Percentiles rank a stretch among this genome's conserved stretches.
These are phyloP conservation scores for Megalurothrips usitatus DNA, from an alignment of 2,888 invertebrate genomes.

Conservation along the genomic window DNA sequence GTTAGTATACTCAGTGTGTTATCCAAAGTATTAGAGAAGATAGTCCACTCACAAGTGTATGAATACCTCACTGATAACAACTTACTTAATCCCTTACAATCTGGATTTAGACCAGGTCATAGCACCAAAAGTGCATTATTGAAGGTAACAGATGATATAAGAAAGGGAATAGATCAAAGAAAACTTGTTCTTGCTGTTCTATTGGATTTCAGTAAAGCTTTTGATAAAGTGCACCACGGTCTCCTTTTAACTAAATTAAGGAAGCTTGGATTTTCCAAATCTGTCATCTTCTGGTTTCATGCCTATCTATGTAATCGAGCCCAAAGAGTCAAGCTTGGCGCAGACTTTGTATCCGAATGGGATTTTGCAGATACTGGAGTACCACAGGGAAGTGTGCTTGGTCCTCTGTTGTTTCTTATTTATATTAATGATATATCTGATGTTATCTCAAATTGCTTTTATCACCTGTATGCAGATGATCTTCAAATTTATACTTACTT, in stretches of 20 bases:
- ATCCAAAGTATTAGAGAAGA: too few species aligned
- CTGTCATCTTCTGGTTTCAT: background rate
- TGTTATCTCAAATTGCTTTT: background rate
- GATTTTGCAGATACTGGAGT: slow-evolving; percentile 19
- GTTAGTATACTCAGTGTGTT: too few species aligned
- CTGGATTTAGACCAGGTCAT: too few species aligned
- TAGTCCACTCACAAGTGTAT: too few species aligned
- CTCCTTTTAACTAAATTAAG: background rate
- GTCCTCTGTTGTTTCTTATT: slow-evolving; percentile 28
- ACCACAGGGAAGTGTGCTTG: slow-evolving; percentile 29
- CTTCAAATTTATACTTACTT: slow-evolving; percentile 29
- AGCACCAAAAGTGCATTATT: too few species aligned
- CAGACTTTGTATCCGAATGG: slow-evolving; percentile 6
- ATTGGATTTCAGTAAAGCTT: too few species aligned
- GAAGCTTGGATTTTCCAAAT: background rate
- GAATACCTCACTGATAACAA: too few species aligned
- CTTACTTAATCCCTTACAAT: too few species aligned
- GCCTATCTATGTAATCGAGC: slow-evolving; percentile 26
- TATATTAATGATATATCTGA: slow-evolving; percentile 28
- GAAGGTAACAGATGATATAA: too few species aligned
- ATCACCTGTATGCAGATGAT: slow-evolving; percentile 28
- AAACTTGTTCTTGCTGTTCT: too few species aligned
- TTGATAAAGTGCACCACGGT: too few species aligned
- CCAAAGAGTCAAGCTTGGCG: slow-evolving; percentile 19
- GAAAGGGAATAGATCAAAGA: too few species aligned